These are phyloP conservation scores for Phyto melanocephala DNA, from an alignment of 2,888 invertebrate genomes.

Conservation along the genomic window DNA sequence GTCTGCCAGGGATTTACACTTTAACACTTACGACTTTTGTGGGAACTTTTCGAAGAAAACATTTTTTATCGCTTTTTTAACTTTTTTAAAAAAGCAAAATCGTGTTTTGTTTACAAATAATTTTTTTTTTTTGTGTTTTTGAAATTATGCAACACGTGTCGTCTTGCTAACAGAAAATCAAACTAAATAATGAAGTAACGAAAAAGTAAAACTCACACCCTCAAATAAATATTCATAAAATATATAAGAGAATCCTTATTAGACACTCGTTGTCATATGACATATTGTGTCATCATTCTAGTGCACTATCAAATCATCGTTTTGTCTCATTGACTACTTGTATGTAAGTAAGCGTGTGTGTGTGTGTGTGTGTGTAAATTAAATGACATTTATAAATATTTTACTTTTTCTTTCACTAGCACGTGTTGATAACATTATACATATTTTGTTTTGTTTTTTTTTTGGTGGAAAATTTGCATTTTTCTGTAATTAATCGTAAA, in stretches of 20 bases:
- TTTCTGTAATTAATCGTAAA: conserved; percentile 75
- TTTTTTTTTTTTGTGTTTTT: background rate
- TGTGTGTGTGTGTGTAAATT: background rate
- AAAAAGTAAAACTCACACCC: conserved; percentile 49
- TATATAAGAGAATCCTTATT: background rate
- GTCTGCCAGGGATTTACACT: conserved; percentile 43
- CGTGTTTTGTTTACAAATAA: conserved; percentile 50
- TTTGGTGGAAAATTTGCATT: conserved; percentile 73
- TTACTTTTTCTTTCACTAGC: conserved; percentile 24
- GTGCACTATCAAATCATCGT: conserved; percentile 68
- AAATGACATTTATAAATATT: conserved; percentile 56
- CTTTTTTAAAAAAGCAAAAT: conserved; percentile 52
- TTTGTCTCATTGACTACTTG: too few relatives aligned
- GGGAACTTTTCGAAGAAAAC: background rate
- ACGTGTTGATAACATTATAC: conserved; percentile 65
- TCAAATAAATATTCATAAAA: background rate
- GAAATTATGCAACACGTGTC: conserved; percentile 58
- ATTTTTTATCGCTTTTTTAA: conserved; percentile 39
- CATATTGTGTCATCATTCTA: conserved; percentile 73
- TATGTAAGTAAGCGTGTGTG: too few relatives aligned
- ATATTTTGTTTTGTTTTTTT: too few relatives aligned
- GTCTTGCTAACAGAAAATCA: conserved; percentile 39
- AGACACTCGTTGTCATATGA: conserved; percentile 71
- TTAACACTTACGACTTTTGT: conserved; percentile 36
- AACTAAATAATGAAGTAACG: conserved; percentile 12